Evolutionary conservation across 2,888 invertebrate species (phyloP), one percentile per base, ranked within the genome.

Genomic region (Drosophila yooni): DNA sequence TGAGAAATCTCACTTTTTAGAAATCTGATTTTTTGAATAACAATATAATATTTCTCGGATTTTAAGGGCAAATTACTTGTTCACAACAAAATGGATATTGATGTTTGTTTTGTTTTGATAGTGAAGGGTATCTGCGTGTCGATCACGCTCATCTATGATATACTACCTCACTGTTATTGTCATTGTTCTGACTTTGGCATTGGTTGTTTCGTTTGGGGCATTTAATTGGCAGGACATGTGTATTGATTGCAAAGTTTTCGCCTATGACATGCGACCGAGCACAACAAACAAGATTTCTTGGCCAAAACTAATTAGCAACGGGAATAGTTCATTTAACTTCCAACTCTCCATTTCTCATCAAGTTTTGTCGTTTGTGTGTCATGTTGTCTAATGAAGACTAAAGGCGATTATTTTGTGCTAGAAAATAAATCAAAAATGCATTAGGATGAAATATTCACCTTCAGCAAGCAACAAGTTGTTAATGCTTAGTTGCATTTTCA

Each of bases 231-330:
- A 73, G 68, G 67, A 38, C 59, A 43, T 57, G 51, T 75, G 68
- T 75, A 83, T 82, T 78, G 82, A 78, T 78, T 75, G 75, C 79
- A 70, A 73, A 73, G 69, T 82, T 82, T 79, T 68, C 52, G 68
- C 66, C 64, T 79, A 79, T 81, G 89, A 76, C 74, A 76, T 54
- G 71, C 58, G 25, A 3, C n/a, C 53, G 53, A 46, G 51, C 54
- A 60, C 57, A 76, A 68, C 87, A 88, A 90, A 83, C 69, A 87
- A 74, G 82, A 87, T 89, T 86, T 90, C 87, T 71, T 70, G 53
- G 54, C 69, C 70, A 76, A 71, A 86, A 87, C 90, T 86, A 84
- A 84, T 90, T 90, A 90, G 90, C 63, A 79, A 68, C 53, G 54
- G 67, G 67, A 56, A 63, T 63, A 70, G 72, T 76, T 69, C 65